Percentiles rank a stretch among this genome's conserved stretches.
Conservation (phyloP, 2,888 invertebrate genomes). For the Rapana venosa region DNA sequence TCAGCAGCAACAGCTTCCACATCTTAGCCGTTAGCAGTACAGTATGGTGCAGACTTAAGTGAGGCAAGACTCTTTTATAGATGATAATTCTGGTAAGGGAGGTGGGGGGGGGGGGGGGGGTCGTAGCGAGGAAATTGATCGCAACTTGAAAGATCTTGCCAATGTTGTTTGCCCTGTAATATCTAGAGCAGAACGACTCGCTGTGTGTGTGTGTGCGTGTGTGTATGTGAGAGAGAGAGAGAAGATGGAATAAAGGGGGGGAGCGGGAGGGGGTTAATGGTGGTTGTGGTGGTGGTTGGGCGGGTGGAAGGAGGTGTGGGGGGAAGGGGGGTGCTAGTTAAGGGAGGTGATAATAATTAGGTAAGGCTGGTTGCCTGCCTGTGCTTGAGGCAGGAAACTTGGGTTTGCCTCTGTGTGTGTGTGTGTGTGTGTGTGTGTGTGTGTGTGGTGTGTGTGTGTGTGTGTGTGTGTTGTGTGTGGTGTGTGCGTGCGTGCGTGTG, state of each 20-base stretch:
- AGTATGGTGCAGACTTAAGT: too few relatives aligned
- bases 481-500: not conserved
- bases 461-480: not conserved
- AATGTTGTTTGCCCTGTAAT: not conserved
- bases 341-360: not conserved
- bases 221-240: not conserved
- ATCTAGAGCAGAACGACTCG: not conserved
- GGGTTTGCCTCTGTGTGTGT: not conserved
- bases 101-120: not conserved
- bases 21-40: too few relatives aligned
- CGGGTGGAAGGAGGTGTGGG: not conserved
- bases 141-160: not conserved
- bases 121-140: not conserved
- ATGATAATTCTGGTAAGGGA: not conserved
- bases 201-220: not conserved
- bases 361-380: not conserved
- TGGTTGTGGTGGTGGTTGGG: not conserved
- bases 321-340: not conserved
- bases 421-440: not conserved
- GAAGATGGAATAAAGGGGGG: not conserved
- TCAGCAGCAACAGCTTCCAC: too few relatives aligned
- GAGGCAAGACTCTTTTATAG: not conserved
- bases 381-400: not conserved
- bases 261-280: not conserved
- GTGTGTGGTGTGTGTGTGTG: slow-evolving; percentile 3